Conservation (phyloP, 2,797 vertebrate species). For the Helostoma temminkii region DNA sequence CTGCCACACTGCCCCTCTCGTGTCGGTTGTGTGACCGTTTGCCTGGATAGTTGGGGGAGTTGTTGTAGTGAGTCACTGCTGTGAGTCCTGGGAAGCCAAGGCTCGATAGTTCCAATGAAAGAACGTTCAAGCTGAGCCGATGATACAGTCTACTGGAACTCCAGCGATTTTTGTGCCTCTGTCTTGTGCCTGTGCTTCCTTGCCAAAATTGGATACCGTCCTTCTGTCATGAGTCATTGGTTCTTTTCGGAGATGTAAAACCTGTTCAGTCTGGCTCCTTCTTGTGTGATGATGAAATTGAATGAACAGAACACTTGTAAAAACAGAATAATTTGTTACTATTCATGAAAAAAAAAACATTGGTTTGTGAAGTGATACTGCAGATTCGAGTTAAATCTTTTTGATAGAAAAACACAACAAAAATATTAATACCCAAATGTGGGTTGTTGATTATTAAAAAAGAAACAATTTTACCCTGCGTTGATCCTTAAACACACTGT, state of each 20-base stretch:
- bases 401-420: constrained; percentile 29
- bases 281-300: constrained; percentile 55
- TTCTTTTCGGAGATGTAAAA: constrained; percentile 70
- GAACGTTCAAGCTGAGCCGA: constrained; percentile 67
- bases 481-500: constrained; percentile 25
- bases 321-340: constrained; percentile 56
- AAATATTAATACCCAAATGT: constrained; percentile 10
- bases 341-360: constrained; percentile 36
- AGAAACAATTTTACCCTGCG: constrained; percentile 22
- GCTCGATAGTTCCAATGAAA: constrained; percentile 64
- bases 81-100: constrained; percentile 61
- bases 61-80: constrained; percentile 55
- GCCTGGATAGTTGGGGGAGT: constrained; percentile 43
- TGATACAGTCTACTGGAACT: constrained; percentile 72
- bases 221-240: constrained; percentile 73
- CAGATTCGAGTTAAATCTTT: constrained; percentile 14
- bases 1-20: constrained; percentile 6
- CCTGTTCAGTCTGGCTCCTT: constrained; percentile 57
- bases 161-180: constrained; percentile 50
- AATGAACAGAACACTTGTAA: constrained; percentile 55
- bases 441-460: constrained; percentile 19
- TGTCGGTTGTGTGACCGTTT: constrained; percentile 34
- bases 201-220: constrained; percentile 69
- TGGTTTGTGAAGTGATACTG: constrained; percentile 18
- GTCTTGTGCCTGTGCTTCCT: constrained; percentile 55